Conservation (phyloP, 1,140 invertebrate genomes). For the Lordiphosa mommai region DNA sequence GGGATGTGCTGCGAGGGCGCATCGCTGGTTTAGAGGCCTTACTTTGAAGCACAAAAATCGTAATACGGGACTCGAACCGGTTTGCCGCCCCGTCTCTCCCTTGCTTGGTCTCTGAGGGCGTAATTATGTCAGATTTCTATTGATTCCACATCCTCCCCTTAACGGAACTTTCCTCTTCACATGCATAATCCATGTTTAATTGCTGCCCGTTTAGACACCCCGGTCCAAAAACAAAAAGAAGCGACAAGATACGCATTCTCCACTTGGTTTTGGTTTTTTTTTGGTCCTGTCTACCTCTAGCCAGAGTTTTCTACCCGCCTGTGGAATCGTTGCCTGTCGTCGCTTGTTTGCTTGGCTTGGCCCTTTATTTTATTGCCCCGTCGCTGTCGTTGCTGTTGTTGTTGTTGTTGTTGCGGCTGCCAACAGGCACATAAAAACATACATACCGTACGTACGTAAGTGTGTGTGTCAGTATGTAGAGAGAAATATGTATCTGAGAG, state of each 20-base stretch:
- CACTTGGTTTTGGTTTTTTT: neutral
- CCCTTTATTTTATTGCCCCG: conserved; percentile 49
- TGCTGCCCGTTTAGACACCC: conserved; percentile 39
- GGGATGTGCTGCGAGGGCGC: too few relatives aligned
- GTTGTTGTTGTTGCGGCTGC: conserved; percentile 29
- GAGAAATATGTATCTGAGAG: conserved; percentile 13
- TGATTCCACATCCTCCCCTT: too few relatives aligned
- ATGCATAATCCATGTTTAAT: conserved; percentile 44
- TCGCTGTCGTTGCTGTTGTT: neutral
- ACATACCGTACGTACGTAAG: neutral
- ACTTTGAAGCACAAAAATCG: too few relatives aligned
- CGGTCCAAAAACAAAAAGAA: conserved; percentile 23
- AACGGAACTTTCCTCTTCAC: conserved; percentile 3
- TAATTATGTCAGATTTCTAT: too few relatives aligned
- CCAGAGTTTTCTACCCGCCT: neutral
- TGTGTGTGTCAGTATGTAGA: neutral
- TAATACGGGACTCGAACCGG: too few relatives aligned
- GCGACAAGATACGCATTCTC: neutral
- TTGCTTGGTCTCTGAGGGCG: too few relatives aligned
- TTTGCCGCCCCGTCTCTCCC: too few relatives aligned
- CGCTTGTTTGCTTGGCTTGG: conserved; percentile 39
- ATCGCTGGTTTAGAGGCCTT: too few relatives aligned
- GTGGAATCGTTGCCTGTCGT: neutral
- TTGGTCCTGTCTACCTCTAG: conserved; percentile 1
- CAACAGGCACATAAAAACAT: conserved; percentile 30